Evolutionary conservation across 2,797 vertebrate genomes (phyloP).

Genomic region (Lepus townsendii): DNA sequence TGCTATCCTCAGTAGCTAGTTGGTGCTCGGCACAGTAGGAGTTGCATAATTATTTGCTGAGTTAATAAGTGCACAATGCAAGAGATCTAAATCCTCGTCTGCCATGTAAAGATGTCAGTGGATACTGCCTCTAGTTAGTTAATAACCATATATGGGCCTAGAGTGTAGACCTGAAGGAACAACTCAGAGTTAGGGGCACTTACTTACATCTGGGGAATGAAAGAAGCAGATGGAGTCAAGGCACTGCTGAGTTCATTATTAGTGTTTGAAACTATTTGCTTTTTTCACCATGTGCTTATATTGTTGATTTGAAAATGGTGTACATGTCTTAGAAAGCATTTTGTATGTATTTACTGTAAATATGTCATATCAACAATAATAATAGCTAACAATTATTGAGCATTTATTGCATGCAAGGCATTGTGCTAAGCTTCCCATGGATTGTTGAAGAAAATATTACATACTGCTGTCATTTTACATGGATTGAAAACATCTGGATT

Average conservation of each 20-base stretch:
- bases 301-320: constrained; percentile 19
- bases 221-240: neutral
- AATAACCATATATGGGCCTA: neutral
- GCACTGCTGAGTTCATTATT: constrained; percentile 1
- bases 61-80: neutral
- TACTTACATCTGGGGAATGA: neutral
- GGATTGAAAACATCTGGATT: constrained; percentile 74
- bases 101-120: neutral
- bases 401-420: constrained; percentile 63
- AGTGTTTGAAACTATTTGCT: neutral
- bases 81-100: neutral
- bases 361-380: constrained; percentile 63
- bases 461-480: constrained; percentile 54
- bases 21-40: no score
- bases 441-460: constrained; percentile 56
- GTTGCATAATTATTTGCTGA: neutral
- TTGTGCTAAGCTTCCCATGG: constrained; percentile 47
- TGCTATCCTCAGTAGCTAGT: neutral
- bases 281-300: neutral
- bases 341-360: constrained; percentile 61
- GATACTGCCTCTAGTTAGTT: neutral
- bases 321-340: constrained; percentile 48
- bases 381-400: constrained; percentile 67
- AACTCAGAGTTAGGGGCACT: neutral
- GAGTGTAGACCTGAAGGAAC: neutral